phyloP scores from a whole-genome alignment of 2,797 vertebrate species.

The Aldrovandia affinis region DNA sequence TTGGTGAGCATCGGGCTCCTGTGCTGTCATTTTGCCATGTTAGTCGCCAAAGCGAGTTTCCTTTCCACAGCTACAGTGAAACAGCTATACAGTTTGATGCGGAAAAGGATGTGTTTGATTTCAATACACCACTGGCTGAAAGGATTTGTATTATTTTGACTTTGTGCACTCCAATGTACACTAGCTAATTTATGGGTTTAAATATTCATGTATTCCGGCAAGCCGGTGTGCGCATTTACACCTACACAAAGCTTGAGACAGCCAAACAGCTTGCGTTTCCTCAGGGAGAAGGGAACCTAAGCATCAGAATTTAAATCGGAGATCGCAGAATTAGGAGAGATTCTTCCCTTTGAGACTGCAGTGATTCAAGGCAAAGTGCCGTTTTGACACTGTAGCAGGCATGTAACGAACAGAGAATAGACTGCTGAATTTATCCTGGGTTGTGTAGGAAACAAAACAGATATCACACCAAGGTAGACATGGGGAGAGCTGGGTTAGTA shows the following conservation, averaged over 20 bases:
- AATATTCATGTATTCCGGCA: constrained; percentile 68
- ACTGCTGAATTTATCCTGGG: constrained; percentile 51
- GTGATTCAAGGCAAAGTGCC: constrained; percentile 53
- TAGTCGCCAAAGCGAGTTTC: background rate
- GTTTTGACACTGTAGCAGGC: background rate
- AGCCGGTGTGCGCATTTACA: constrained; percentile 57
- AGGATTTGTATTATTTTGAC: constrained; percentile 37
- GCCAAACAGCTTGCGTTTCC: constrained; percentile 68
- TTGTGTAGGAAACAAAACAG: constrained; percentile 58
- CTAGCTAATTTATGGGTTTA: constrained; percentile 53
- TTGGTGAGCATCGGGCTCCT: background rate
- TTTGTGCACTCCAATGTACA: constrained; percentile 49
- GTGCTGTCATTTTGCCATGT: constrained; percentile 24
- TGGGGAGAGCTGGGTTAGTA: no score
- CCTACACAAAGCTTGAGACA: constrained; percentile 64
- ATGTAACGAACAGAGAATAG: constrained; percentile 24
- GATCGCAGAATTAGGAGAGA: constrained; percentile 59
- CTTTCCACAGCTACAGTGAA: no score
- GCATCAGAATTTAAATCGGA: constrained; percentile 61
- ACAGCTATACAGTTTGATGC: background rate
- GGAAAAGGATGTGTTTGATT: constrained; percentile 8
- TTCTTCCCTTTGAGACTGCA: constrained; percentile 46
- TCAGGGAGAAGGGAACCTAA: constrained; percentile 56
- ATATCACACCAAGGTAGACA: constrained; percentile 52
- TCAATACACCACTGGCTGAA: constrained; percentile 7